phyloP scores from a whole-genome alignment of 2,797 vertebrate species.

The Sebastes trivittatus region DNA sequence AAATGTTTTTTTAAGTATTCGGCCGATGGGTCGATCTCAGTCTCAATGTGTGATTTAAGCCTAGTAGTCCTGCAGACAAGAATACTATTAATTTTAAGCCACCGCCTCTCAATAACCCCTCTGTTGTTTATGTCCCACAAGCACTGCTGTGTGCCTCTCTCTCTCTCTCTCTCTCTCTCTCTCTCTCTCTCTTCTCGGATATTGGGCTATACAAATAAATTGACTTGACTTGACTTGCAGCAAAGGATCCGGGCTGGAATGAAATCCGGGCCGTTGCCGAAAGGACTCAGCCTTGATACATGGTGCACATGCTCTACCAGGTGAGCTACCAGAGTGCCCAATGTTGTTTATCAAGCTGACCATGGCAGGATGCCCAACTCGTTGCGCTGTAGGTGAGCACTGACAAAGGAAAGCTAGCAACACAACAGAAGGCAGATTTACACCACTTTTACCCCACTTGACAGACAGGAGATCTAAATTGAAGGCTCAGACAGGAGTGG shows the following conservation, averaged over 20 bases:
- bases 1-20: no score
- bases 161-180: no score
- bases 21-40: no score
- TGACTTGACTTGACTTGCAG: not conserved
- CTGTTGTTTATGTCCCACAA: no score
- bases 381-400: not conserved
- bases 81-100: no score
- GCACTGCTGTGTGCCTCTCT: no score
- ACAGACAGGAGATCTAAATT: conserved; percentile 28
- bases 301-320: not conserved
- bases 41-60: no score
- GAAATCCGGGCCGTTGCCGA: not conserved
- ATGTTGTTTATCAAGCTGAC: conserved; percentile 11
- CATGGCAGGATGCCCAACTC: conserved; percentile 3
- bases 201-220: no score
- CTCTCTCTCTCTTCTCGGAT: no score
- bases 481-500: conserved; percentile 21
- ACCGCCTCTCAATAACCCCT: no score
- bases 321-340: not conserved
- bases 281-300: not conserved
- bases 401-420: conserved; percentile 27
- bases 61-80: no score
- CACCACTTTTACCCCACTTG: conserved; percentile 1
- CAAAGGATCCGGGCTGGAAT: not conserved
- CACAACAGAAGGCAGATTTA: conserved; percentile 21